Evolutionary conservation across 2,113 vertebrate genomes (phyloP), one percentile per base, ranked within the genome.

Genomic region (Paralichthys olivaceus): DNA sequence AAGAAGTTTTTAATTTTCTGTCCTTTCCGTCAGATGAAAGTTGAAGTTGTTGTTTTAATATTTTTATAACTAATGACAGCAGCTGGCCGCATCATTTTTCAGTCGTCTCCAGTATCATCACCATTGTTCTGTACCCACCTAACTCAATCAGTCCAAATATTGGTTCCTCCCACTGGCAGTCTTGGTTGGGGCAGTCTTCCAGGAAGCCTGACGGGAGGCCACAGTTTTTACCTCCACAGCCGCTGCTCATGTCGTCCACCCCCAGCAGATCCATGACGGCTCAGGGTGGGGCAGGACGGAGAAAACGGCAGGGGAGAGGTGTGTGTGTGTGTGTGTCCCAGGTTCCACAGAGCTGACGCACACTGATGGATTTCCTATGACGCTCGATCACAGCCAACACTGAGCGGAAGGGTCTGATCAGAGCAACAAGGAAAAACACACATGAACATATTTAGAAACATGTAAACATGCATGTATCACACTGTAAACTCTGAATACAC

Each of bases 291-390:
- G 25, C 7, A 32, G 47, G 56, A 60, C 19, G 60, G 17, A 47
- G 51, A 60, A 71, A 54, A 6, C 67, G 13, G 81, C 23, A 1
- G 68, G 43, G 58, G 61, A 51, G 74, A 69, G 28, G 67, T 22
- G 76, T 23, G 62, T 69, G 75, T 84, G 67, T 22, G 76, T 23
- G 62, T 69, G 75, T 84, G n/a, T 67, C 65, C 69, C 65, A 1
- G 84, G 70, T 79, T 82, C 19, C 37, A 22, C 22, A 66, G 66
- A 79, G 59, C 82, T 91, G 89, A 90, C 81, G 82, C 80, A 85
- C 34, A 8, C 29, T 0, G 9, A 92, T 91, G 69, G 91, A 92
- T 92, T 91, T 91, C 82, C 83, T 72, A 71, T 91, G 66, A 34
- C 0, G 37, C 64, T 87, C 59, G 22, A 89, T 88, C 40, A 15